phyloP scores from a whole-genome alignment of 1,140 invertebrate genomes.

The Megalopta genalis region DNA sequence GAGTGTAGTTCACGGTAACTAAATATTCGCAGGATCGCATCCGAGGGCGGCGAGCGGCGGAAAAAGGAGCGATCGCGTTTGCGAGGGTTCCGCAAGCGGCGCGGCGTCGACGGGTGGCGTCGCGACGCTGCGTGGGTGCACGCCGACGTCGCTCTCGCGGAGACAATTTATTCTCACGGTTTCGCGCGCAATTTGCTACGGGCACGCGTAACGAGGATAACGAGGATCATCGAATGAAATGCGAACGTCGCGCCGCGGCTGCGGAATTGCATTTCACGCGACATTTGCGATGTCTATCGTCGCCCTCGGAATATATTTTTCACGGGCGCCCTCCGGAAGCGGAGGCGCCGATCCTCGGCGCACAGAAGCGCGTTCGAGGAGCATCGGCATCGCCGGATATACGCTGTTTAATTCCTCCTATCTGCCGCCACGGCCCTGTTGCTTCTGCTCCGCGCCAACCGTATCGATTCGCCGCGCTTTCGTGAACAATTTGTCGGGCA shows the following conservation, averaged over 20 bases:
- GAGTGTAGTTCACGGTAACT: conserved; percentile 59
- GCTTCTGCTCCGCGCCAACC: neutral
- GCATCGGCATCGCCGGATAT: neutral
- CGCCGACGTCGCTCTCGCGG: conserved; percentile 32
- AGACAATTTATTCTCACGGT: conserved; percentile 66
- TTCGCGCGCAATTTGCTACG: conserved; percentile 60
- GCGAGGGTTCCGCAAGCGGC: no score
- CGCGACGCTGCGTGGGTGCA: no score
- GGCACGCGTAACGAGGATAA: conserved; percentile 60
- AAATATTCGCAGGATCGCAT: conserved; percentile 59
- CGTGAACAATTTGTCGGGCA: neutral
- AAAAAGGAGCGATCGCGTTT: conserved; percentile 6
- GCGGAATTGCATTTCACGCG: conserved; percentile 60
- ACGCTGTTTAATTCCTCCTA: conserved; percentile 4
- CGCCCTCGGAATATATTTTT: conserved; percentile 6
- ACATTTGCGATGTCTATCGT: conserved; percentile 46
- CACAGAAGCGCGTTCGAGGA: no score
- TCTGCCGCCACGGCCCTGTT: neutral
- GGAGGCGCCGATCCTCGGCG: no score
- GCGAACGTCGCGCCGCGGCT: conserved; percentile 49
- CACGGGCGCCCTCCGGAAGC: no score
- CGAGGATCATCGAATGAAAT: conserved; percentile 64
- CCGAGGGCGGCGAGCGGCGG: conserved; percentile 1
- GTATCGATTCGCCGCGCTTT: neutral
- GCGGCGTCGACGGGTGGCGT: no score